Base-by-base conservation (phyloP, 37 sponge, comb jelly and placozoan species). In the Bolinopsis microptera region DNA sequence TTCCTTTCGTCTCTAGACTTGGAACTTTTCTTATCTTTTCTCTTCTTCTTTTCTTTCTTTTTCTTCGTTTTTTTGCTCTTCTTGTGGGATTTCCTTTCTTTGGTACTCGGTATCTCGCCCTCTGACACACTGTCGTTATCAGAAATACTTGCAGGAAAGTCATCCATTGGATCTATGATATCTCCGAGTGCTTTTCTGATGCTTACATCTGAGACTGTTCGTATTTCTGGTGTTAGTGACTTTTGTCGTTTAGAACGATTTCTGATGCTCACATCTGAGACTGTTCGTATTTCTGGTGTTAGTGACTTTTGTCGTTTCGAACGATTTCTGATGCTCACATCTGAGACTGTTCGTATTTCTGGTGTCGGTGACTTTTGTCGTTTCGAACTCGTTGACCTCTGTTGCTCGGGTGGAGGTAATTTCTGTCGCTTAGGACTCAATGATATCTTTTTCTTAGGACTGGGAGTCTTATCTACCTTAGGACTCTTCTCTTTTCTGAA, bases 1-100 rank as follows among this genome's bases (percentile, higher is more conserved):
- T n/a, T 13, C 21, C 30, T 2, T 34, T 32, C 0, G 18, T 77
- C 32, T 1, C 21, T 36, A 32, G 9, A 34, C 80, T 77, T 77
- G 30, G 74, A 70, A 2, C 30, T 70, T 22, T 9, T 24, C 5
- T 22, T 70, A 9, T 32, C 18, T 0, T 77, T 27, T 8, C 35
- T 80, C 8, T 86, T 38, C 36, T 86, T 86, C 90, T 86, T 86
- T 48, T 86, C 36, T 27, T 86, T 86, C 61, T 86, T 86, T 23
- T 86, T 39, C 24, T 39, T 38, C 35, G 34, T 40, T 48, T 86
- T 86, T 27, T 86, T 41, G 21, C 39, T 86, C 26, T 34, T 86
- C 61, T 86, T 86, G 25, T 86, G 34, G 27, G 90, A 86, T 41
- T 86, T 86, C 35, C 39, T 86, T 21, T 41, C 61, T 27, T 86